phyloP scores from a whole-genome alignment of 2,888 invertebrate species.

The Nomada ferruginata region DNA sequence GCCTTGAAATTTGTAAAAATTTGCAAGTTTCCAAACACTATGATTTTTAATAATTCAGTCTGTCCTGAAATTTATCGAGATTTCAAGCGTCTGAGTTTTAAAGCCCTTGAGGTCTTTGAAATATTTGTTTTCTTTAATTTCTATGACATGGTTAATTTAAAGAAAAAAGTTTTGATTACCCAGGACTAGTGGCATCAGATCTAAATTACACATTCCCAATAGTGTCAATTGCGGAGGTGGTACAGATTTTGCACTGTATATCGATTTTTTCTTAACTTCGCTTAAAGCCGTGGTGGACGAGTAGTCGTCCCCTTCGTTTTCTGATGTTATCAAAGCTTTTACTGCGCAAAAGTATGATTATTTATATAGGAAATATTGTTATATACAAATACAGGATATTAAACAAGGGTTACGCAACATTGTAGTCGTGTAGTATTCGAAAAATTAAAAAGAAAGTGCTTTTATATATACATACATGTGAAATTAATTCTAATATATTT shows the following conservation, averaged over 20 bases:
- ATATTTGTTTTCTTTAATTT: too few relatives aligned
- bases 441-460: too few relatives aligned
- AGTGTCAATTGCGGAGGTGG: not conserved
- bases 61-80: not conserved
- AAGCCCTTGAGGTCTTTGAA: too few relatives aligned
- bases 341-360: slow-evolving; percentile 37
- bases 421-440: too few relatives aligned
- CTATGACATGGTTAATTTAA: not conserved
- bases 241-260: slow-evolving; percentile 18
- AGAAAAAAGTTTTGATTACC: slow-evolving; percentile 58
- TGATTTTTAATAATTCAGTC: not conserved
- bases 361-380: not conserved
- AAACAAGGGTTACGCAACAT: not conserved
- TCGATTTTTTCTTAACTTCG: slow-evolving; percentile 26
- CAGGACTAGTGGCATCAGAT: slow-evolving; percentile 74
- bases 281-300: not conserved
- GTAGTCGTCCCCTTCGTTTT: not conserved
- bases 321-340: slow-evolving; percentile 20
- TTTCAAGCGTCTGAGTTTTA: too few relatives aligned
- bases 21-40: not conserved
- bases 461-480: too few relatives aligned
- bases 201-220: slow-evolving; percentile 76
- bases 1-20: not conserved
- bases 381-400: not conserved
- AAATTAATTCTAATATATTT: too few relatives aligned